Conservation (phyloP, 2,113 vertebrate genomes). For the Rhodinocichla rosea region DNA sequence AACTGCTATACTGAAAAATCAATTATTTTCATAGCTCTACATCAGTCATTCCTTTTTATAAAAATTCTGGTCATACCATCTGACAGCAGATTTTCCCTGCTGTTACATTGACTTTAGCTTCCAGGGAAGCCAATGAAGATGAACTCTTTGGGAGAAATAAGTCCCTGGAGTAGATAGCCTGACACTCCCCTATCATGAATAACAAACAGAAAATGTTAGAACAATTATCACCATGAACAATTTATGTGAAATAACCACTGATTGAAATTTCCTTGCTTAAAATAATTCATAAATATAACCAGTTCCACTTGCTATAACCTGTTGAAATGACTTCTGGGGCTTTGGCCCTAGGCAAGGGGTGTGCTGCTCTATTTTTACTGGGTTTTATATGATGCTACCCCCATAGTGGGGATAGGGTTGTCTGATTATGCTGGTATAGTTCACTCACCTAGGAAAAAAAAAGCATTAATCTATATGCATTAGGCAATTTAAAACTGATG, state of each 20-base stretch:
- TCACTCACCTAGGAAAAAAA: background rate
- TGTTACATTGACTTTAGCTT: constrained; percentile 25
- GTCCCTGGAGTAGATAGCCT: background rate
- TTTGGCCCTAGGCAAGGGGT: background rate
- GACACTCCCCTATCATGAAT: background rate
- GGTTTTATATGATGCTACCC: background rate
- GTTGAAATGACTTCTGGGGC: background rate
- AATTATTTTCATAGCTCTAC: constrained; percentile 39
- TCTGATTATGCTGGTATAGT: background rate
- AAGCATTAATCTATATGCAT: background rate
- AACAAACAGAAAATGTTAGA: constrained; percentile 20
- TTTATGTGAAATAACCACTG: background rate
- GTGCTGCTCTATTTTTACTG: background rate
- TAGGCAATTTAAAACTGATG: background rate
- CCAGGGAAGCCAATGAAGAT: background rate
- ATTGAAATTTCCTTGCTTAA: background rate
- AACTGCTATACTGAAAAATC: constrained; percentile 12
- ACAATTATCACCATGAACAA: background rate
- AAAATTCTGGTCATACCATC: constrained; percentile 13
- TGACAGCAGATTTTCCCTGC: constrained; percentile 37
- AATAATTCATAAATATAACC: background rate
- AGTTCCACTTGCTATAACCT: background rate
- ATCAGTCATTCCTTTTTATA: constrained; percentile 35
- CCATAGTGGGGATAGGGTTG: background rate
- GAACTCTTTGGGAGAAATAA: constrained; percentile 3